Percentiles rank a stretch among this genome's conserved stretches.
These are phyloP conservation scores for Ephestia elutella DNA, from an alignment of 1,140 invertebrate genomes.

Conservation along the genomic window DNA sequence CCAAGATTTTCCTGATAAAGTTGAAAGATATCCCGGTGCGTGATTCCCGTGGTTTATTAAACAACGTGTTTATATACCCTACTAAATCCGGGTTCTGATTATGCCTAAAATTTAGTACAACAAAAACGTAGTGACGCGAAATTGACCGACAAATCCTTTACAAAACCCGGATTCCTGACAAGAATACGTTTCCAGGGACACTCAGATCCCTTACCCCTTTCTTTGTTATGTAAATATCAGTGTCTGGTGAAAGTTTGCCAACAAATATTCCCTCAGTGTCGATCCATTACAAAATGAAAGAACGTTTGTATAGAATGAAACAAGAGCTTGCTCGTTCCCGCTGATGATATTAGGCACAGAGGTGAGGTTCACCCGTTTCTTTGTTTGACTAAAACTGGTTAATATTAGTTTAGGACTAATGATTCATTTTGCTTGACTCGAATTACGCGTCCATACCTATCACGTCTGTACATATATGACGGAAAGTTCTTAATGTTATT, in stretches of 20 bases:
- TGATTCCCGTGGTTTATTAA: slow-evolving; percentile 22
- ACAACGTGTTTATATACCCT: slow-evolving; percentile 18
- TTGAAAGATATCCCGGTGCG: slow-evolving; percentile 15
- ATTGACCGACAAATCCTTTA: slow-evolving; percentile 57
- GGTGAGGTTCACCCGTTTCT: slow-evolving; percentile 30
- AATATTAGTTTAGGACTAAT: slow-evolving; percentile 57
- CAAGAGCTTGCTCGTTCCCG: slow-evolving; percentile 27
- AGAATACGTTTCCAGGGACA: slow-evolving; percentile 52
- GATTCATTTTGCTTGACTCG: slow-evolving; percentile 36
- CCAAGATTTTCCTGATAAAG: slow-evolving; percentile 9
- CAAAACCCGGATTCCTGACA: slow-evolving; percentile 47
- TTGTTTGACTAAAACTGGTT: slow-evolving; percentile 32
- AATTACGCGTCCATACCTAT: slow-evolving; percentile 15
- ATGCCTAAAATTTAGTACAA: slow-evolving; percentile 37
- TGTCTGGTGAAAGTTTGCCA: slow-evolving; percentile 48
- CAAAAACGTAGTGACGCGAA: slow-evolving; percentile 39
- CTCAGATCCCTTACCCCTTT: slow-evolving; percentile 45
- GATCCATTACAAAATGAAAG: slow-evolving; percentile 66
- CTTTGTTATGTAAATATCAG: slow-evolving; percentile 64
- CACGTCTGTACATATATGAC: neutral
- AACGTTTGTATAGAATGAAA: slow-evolving; percentile 46
- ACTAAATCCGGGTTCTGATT: slow-evolving; percentile 23
- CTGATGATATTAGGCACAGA: slow-evolving; percentile 31
- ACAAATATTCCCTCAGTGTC: slow-evolving; percentile 52
- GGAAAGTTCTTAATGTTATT: slow-evolving; percentile 5